Percentiles rank a stretch among this genome's conserved stretches.
Evolutionary conservation across 2,113 vertebrate species (phyloP).

Genomic region (Poecile atricapillus): DNA sequence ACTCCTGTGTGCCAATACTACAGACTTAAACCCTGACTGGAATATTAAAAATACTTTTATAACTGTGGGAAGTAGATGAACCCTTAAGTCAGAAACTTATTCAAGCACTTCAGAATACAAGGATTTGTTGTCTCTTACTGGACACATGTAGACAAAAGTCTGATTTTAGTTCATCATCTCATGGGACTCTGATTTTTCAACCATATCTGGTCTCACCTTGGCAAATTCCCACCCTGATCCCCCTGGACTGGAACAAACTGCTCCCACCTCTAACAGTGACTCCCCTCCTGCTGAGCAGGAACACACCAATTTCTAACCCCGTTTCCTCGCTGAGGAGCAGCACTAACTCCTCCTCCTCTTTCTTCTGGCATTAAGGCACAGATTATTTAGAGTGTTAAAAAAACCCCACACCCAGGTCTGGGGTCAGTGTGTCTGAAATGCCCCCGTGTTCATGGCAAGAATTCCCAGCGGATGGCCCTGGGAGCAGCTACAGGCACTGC

Average conservation of each 20-base stretch:
- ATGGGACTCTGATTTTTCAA: neutral
- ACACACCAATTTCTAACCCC: slow-evolving; percentile 18
- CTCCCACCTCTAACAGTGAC: neutral
- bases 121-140: neutral
- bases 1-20: neutral
- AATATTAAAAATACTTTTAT: slow-evolving; percentile 36
- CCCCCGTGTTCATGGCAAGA: neutral
- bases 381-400: neutral
- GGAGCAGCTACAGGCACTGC: neutral
- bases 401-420: neutral
- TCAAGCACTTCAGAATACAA: neutral
- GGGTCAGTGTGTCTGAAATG: neutral
- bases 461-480: neutral
- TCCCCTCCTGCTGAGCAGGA: neutral
- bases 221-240: neutral
- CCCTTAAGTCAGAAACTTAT: neutral
- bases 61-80: neutral
- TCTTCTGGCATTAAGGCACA: neutral
- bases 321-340: neutral
- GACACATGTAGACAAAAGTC: neutral
- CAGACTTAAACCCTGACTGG: neutral
- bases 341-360: neutral
- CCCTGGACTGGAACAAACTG: neutral
- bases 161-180: neutral
- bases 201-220: neutral